Conservation (phyloP, 1,140 invertebrate genomes). For the Halyomorpha halys region DNA sequence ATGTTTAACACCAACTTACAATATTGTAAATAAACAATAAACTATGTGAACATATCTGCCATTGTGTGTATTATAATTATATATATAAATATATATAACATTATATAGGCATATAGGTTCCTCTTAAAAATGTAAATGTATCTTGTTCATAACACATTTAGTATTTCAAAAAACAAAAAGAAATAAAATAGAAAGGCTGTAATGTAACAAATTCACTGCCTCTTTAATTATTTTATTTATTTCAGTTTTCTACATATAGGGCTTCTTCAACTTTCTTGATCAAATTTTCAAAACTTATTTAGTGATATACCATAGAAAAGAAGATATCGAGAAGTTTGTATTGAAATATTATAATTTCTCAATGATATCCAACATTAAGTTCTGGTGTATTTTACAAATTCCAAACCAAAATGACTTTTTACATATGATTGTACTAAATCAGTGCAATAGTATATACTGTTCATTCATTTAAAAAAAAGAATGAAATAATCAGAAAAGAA, state of each 20-base stretch:
- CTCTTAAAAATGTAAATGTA: conserved; percentile 3
- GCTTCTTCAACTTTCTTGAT: too few relatives aligned
- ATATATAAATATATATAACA: conserved; percentile 18
- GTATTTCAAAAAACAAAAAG: not conserved
- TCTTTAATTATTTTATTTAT: not conserved
- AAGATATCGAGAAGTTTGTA: too few relatives aligned
- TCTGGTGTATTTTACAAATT: too few relatives aligned
- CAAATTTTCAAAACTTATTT: too few relatives aligned
- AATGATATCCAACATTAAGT: too few relatives aligned
- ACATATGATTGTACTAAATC: too few relatives aligned
- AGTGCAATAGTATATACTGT: too few relatives aligned
- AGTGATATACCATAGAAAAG: too few relatives aligned
- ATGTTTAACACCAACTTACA: conserved; percentile 15
- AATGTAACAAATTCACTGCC: conserved; percentile 3
- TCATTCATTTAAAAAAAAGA: too few relatives aligned
- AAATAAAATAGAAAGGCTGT: not conserved
- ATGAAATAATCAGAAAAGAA: too few relatives aligned
- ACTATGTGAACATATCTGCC: conserved; percentile 21
- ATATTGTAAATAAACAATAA: conserved; percentile 15
- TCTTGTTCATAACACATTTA: conserved; percentile 23
- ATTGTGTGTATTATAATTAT: conserved; percentile 22
- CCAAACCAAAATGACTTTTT: too few relatives aligned
- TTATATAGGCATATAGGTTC: conserved; percentile 19
- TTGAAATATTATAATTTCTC: too few relatives aligned
- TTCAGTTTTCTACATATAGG: not conserved